Evolutionary conservation across 1,140 invertebrate genomes (phyloP), one percentile per base, ranked within the genome.

Genomic region (Drosophila tsacasi): DNA sequence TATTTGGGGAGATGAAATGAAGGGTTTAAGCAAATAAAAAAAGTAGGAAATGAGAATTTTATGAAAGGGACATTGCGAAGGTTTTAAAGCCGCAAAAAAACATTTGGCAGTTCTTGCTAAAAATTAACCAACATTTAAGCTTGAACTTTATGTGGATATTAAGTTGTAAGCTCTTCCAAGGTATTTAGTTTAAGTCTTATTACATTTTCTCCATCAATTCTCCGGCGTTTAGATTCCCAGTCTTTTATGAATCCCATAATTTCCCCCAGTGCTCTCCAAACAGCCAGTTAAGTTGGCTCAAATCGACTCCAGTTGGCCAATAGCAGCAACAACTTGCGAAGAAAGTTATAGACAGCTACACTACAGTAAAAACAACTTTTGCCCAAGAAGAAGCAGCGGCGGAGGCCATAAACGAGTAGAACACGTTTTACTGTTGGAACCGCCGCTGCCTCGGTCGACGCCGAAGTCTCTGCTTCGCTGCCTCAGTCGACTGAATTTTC

Each of bases 281-380:
- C 49, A 44, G 50, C 50, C 65, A 68, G 47, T 67, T 67, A 42
- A 71, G 44, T 69, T 69, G 66, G 66, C 66, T 69, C 62, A 27
- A 37, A 69, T 65, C 63, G 67, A 40, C 67, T 71, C 47, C 37
- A 54, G 67, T 71, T 71, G 67, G 67, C 67, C 81, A 69, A 69
- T 58, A 58, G 47, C 78, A 72, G 66, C 55, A 77, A 47, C 73
- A 76, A 83, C 63, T 75, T 85, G 82, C 82, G 84, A 89, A 89
- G 84, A 89, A 89, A 89, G 84, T 89, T 89, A 90, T 90, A 89
- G 84, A 66, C 74, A 68, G 50, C 64, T 58, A 74, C 77, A 71
- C 84, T 90, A 90, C 84, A 89, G 84, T 89, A 89, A 89, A 89
- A 89, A 89, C 84, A 90, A 90, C 84, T 90, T 89, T 89, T 89